Base-by-base conservation (phyloP, 2,888 invertebrate genomes). In the Nephrocerus scutellatus region DNA sequence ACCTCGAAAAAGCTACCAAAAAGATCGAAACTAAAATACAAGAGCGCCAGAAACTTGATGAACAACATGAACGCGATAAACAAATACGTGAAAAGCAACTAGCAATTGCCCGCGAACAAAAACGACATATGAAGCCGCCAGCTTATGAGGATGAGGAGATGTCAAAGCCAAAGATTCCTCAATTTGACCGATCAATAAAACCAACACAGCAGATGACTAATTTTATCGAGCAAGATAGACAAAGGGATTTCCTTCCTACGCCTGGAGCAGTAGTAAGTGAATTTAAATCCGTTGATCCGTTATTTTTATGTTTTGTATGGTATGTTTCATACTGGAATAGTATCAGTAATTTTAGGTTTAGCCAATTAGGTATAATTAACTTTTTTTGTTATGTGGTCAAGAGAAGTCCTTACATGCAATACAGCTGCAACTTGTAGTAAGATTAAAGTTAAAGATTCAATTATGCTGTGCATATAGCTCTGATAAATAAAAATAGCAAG, bases 121-220 rank as follows among this genome's bases (percentile, higher is more conserved):
- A 68, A 51, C 56, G 68, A 25, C 53, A 56, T 24, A 50, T 62
- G 37, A 58, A 59, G 39, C 48, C 57, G 10, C 70, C 72, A 43
- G 43, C 40, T 4, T 41, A 41, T 4, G 47, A 42, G 16, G 52
- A 51, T 15, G 49, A 51, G 15, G 70, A 70, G 4, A 70, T 70
- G 25, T 70, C 70, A 6, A 71, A 71, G 44, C 48, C 57, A 2
- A 49, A 58, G 22, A 49, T 62, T 14, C 80, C 80, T 1, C 57
- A 64, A 19, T 74, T 80, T 62, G 80, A 81, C 69, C 74, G 81
- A 41, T 72, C 72, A 45, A 70, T 72, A 6, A 81, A 81, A 56
- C 80, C 80, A 1, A 41, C 55, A 1, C 39, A 47, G 6, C 26
- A n/a, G 16, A 36, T n/a, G n/a, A n/a, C n/a, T n/a, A n/a, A n/a